These are phyloP conservation scores for Pelecanoides urinatrix DNA, from an alignment of 2,113 vertebrate species.

Conservation along the genomic window DNA sequence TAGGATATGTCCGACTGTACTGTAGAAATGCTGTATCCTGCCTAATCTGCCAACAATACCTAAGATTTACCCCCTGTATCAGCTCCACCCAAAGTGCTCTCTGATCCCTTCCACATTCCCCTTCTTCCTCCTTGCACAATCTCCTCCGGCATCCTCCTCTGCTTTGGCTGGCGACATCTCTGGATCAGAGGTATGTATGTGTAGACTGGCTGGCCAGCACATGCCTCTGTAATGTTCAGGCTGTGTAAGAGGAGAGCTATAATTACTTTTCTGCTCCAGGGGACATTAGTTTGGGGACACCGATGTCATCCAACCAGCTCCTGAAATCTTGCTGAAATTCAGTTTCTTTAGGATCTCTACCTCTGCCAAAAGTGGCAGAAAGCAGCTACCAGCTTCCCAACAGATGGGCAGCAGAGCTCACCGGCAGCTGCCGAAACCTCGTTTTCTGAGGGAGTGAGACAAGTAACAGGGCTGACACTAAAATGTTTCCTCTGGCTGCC, in stretches of 20 bases:
- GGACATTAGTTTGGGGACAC: not conserved
- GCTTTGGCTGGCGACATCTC: not conserved
- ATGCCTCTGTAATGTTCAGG: not conserved
- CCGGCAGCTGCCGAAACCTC: not conserved
- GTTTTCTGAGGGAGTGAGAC: fast-evolving
- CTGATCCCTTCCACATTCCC: fast-evolving
- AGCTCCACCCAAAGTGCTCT: not conserved
- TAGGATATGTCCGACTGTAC: not conserved
- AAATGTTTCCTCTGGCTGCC: not conserved
- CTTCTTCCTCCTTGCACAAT: not conserved
- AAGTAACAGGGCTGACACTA: not conserved
- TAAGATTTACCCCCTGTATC: not conserved
- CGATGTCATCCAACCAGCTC: not conserved
- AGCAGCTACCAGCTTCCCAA: not conserved
- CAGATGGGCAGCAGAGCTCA: not conserved
- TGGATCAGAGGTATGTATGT: not conserved
- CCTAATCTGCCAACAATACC: not conserved
- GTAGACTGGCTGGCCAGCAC: not conserved
- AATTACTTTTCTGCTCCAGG: not conserved
- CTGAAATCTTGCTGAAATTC: not conserved
- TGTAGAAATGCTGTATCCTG: not conserved
- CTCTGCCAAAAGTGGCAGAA: not conserved
- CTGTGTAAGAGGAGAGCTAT: not conserved
- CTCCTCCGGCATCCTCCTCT: not conserved
- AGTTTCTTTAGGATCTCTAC: not conserved